Conservation (phyloP, 2,797 vertebrate species). For the Schizothorax lantsangensis region DNA sequence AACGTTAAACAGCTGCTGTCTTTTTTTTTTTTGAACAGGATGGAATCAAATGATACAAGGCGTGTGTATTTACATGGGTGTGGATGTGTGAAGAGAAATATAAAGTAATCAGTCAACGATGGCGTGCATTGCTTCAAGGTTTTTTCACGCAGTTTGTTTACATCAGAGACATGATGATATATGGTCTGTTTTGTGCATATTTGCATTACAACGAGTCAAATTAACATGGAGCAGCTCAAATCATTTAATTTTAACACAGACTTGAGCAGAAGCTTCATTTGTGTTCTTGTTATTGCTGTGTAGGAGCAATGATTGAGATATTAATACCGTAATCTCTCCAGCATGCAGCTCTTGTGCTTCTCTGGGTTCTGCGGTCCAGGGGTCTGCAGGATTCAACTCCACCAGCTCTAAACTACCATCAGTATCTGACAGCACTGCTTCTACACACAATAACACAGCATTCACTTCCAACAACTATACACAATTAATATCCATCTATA, state of each 20-base stretch:
- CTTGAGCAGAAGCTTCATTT: background rate
- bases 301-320: too few relatives aligned
- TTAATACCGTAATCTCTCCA: conserved; percentile 78
- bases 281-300: too few relatives aligned
- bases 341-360: conserved; percentile 70
- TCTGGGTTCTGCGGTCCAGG: conserved; percentile 79
- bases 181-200: too few relatives aligned
- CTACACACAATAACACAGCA: conserved; percentile 61
- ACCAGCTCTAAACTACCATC: conserved; percentile 74
- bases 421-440: conserved; percentile 69
- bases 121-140: background rate
- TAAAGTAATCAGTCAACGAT: background rate
- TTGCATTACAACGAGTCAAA: too few relatives aligned
- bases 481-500: background rate
- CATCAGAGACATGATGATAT: too few relatives aligned
- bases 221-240: too few relatives aligned
- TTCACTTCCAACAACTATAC: background rate
- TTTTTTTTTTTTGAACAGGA: too few relatives aligned
- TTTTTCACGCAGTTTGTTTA: too few relatives aligned
- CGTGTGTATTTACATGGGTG: background rate
- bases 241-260: too few relatives aligned
- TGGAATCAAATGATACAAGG: background rate
- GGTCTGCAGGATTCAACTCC: conserved; percentile 79
- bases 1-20: background rate
- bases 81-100: background rate